Evolutionary conservation across 2,113 vertebrate species (phyloP), one percentile per base, ranked within the genome.

Genomic region (Agelaius tricolor): DNA sequence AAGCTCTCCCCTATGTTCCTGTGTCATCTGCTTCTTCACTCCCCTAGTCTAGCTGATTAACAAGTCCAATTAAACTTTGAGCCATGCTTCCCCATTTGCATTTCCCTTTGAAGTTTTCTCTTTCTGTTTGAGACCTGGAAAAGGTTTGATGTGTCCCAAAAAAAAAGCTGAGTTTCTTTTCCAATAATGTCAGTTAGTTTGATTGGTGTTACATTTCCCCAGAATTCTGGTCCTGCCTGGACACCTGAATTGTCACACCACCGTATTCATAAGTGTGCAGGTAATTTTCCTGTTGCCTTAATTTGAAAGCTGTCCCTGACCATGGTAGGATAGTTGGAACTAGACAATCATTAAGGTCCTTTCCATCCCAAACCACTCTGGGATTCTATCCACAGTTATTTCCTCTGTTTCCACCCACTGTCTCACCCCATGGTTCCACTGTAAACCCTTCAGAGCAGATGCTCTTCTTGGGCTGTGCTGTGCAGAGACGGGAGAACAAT

Each of bases 31-130:
- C 57, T 84, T 49, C 67, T 88, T 92, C 67, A 39, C 15, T 83
- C 23, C 2, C 3, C 7, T 2, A 1, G 27, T 80, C 86, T 52
- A 94, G 63, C 72, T 92, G 79, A 88, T 94, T 93, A 94, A 92
- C 90, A 95, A 93, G 43, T 54, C 51, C 51, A 95, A 90, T 94
- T 96, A 94, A 86, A 80, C 79, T 81, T 33, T 4, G 12, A 90
- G 63, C 46, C 27, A 2, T 0, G 0, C 49, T 83, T 93, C 51
- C 4, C 26, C 5, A 74, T 94, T 94, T 93, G 51, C 65, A 89
- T 92, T 86, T 92, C 24, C 21, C 80, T 97, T 96, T 96, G 79
- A 96, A 92, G 92, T 85, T 41, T 86, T 13, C 27, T 89, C 11
- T 47, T 74, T 71, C 14, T 84, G 5, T 92, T 39, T 44, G 63